A percentile compares a stretch with the other conserved stretches of the same genome.
phyloP scores from a whole-genome alignment of 1,140 invertebrate genomes.

The Phthorimaea operculella region DNA sequence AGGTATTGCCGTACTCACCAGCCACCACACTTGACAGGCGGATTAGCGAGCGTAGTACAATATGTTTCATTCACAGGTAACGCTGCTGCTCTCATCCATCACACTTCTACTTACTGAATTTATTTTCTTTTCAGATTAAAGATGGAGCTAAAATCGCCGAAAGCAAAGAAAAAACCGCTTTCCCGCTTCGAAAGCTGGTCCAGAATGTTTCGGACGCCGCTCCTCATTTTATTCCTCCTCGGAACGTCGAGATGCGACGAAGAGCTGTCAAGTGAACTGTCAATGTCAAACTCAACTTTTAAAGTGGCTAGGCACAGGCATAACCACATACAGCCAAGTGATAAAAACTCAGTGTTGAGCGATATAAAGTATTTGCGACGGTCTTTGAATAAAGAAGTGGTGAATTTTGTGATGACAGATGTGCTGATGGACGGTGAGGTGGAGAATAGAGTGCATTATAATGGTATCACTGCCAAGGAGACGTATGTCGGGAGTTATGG shows the following conservation, averaged over 20 bases:
- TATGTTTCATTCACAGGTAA: no score
- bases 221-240: conserved; percentile 43
- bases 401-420: conserved; percentile 71
- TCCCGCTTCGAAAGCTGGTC: conserved; percentile 34
- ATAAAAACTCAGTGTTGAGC: conserved; percentile 28
- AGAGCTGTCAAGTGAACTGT: conserved; percentile 11
- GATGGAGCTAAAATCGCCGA: conserved; percentile 55
- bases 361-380: conserved; percentile 52
- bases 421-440: conserved; percentile 71
- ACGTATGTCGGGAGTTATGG: conserved; percentile 67
- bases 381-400: conserved; percentile 50
- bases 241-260: conserved; percentile 48
- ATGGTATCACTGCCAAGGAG: conserved; percentile 73
- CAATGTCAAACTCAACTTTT: conserved; percentile 1
- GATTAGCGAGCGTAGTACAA: no score
- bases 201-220: conserved; percentile 40
- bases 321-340: conserved; percentile 11
- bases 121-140: conserved; percentile 31
- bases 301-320: conserved; percentile 16
- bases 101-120: no score
- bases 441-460: conserved; percentile 71
- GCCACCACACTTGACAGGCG: no score
- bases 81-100: no score
- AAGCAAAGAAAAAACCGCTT: conserved; percentile 44
- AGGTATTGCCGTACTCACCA: no score